Conservation (phyloP, 2,888 invertebrate species). For the Balanococcus diminutus region DNA sequence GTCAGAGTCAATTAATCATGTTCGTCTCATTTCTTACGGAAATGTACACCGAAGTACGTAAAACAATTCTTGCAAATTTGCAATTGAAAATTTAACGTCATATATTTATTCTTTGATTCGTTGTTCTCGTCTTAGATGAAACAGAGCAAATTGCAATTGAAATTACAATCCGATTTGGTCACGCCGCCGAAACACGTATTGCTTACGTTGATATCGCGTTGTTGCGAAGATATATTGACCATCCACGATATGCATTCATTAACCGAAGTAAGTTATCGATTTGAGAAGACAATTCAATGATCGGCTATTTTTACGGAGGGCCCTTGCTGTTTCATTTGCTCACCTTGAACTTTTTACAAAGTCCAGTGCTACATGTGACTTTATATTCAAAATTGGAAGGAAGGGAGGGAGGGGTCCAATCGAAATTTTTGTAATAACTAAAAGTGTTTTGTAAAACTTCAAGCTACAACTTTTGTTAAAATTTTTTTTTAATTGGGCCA, state of each 20-base stretch:
- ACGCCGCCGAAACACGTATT: constrained; percentile 70
- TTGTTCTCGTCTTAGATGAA: constrained; percentile 67
- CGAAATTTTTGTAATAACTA: too few relatives aligned
- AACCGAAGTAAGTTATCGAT: constrained; percentile 73
- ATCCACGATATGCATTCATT: constrained; percentile 78
- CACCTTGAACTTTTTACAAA: too few relatives aligned
- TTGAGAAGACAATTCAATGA: neutral
- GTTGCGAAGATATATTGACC: constrained; percentile 85
- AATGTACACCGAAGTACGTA: constrained; percentile 38
- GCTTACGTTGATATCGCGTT: constrained; percentile 83
- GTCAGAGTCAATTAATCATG: neutral
- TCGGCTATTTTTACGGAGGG: too few relatives aligned
- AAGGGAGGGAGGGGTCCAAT: too few relatives aligned
- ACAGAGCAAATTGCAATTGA: constrained; percentile 69
- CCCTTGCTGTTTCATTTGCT: too few relatives aligned
- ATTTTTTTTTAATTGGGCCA: too few relatives aligned
- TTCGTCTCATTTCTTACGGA: constrained; percentile 42
- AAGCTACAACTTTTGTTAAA: too few relatives aligned
- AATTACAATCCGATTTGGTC: constrained; percentile 60
- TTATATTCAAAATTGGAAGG: too few relatives aligned
- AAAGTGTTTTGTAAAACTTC: too few relatives aligned
- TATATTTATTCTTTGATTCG: neutral
- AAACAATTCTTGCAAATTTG: too few relatives aligned
- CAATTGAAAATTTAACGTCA: neutral
- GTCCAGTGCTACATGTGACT: too few relatives aligned